Percentiles rank a stretch among this genome's conserved stretches.
Evolutionary conservation across 2,888 invertebrate genomes (phyloP).

Genomic region (Hirudinaria manillensis): DNA sequence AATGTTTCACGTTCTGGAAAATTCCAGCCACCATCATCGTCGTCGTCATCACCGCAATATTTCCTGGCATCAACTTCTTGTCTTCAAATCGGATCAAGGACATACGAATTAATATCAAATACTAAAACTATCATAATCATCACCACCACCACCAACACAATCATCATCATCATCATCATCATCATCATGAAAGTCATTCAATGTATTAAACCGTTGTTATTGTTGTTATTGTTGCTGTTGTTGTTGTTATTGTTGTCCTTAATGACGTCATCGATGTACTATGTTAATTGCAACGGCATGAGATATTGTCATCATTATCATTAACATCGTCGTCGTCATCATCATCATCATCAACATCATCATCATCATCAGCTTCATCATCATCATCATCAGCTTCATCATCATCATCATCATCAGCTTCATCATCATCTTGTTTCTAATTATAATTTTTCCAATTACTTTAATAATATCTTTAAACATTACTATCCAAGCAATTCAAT

Average conservation of each 20-base stretch:
- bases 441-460: too few relatives aligned
- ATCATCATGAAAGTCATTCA: slow-evolving; percentile 6
- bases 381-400: slow-evolving; percentile 33
- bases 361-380: slow-evolving; percentile 33
- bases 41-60: too few relatives aligned
- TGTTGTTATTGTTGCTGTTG: not conserved
- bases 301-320: not conserved
- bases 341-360: slow-evolving; percentile 31
- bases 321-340: slow-evolving; percentile 21
- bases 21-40: too few relatives aligned
- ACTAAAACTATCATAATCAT: not conserved
- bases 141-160: not conserved
- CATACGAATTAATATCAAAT: too few relatives aligned
- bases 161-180: slow-evolving; percentile 25
- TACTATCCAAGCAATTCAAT: too few relatives aligned
- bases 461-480: too few relatives aligned
- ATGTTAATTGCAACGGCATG: too few relatives aligned
- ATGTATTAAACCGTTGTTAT: not conserved
- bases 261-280: slow-evolving; percentile 17
- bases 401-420: slow-evolving; percentile 8
- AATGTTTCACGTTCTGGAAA: too few relatives aligned
- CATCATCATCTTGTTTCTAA: too few relatives aligned
- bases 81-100: too few relatives aligned
- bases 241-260: not conserved
- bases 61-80: too few relatives aligned